Conservation (phyloP, 2,888 invertebrate species). For the Cenopis cana region DNA sequence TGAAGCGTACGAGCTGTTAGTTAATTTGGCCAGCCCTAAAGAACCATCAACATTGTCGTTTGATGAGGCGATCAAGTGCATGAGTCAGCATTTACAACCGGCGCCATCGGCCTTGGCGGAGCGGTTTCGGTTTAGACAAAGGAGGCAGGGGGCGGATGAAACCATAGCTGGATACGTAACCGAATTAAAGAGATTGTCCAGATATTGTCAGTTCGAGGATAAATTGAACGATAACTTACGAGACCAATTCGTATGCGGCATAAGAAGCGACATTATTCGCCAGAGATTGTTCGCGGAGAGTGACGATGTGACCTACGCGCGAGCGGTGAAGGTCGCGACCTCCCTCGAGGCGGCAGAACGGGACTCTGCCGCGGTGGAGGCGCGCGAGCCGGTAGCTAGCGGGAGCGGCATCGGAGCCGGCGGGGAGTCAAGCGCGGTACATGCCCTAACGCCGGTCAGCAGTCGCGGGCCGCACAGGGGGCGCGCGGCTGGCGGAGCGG, state of each 20-base stretch:
- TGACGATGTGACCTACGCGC: slow-evolving; percentile 1
- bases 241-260: no score
- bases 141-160: slow-evolving; percentile 3
- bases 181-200: slow-evolving; percentile 7
- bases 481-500: background rate
- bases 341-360: slow-evolving; percentile 28
- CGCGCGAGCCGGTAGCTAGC: background rate
- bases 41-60: background rate
- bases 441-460: slow-evolving; percentile 1
- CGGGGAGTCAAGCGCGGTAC: background rate
- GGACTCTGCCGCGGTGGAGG: slow-evolving; percentile 8
- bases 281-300: slow-evolving; percentile 20
- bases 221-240: slow-evolving; percentile 17
- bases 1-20: slow-evolving; percentile 10
- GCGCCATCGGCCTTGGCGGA: no score
- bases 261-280: slow-evolving; percentile 10
- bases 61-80: background rate
- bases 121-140: no score
- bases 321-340: slow-evolving; percentile 1
- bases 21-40: background rate
- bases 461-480: background rate
- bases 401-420: background rate
- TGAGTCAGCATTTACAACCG: no score
- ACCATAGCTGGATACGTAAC: slow-evolving; percentile 1
- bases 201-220: slow-evolving; percentile 13